Conservation (phyloP, 1,140 invertebrate genomes). For the Drosophila burlai region DNA sequence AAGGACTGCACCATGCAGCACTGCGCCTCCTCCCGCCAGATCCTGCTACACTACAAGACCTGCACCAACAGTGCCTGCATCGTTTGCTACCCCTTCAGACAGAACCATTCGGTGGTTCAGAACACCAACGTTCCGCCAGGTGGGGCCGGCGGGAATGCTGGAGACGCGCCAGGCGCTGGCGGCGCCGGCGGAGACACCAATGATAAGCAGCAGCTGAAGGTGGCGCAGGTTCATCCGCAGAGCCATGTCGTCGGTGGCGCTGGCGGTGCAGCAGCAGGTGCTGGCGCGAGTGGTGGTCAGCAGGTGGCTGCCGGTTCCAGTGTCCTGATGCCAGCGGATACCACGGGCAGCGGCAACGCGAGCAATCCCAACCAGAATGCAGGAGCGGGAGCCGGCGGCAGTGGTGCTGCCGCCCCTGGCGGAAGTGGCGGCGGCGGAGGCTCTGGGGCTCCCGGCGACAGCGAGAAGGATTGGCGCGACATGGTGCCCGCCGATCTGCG, state of each 20-base stretch:
- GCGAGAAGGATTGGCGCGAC: conserved; percentile 98
- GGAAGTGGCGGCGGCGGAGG: conserved; percentile 12
- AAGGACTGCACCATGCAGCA: conserved; percentile 96
- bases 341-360: conserved; percentile 47
- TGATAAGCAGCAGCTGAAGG: conserved; percentile 65
- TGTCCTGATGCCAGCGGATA: conserved; percentile 72
- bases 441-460: conserved; percentile 56
- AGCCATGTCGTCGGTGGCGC: conserved; percentile 43
- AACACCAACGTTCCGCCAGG: conserved; percentile 54
- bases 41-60: conserved; percentile 99
- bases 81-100: conserved; percentile 98
- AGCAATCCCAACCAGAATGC: conserved; percentile 42
- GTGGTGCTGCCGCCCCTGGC: neutral
- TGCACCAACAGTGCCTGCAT: conserved; percentile 98
- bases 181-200: conserved; percentile 52
- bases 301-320: conserved; percentile 31
- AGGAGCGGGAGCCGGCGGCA: conserved; percentile 17
- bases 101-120: conserved; percentile 90
- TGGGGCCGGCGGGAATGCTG: conserved; percentile 46
- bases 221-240: conserved; percentile 64
- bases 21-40: conserved; percentile 99
- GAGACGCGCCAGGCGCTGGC: conserved; percentile 43
- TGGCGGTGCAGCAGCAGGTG: conserved; percentile 18
- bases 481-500: conserved; percentile 98
- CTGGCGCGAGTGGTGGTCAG: conserved; percentile 25